Percentiles rank a stretch among this genome's conserved stretches.
phyloP scores from a whole-genome alignment of 1,140 invertebrate genomes.

The Cyrtorhinus lividipennis region DNA sequence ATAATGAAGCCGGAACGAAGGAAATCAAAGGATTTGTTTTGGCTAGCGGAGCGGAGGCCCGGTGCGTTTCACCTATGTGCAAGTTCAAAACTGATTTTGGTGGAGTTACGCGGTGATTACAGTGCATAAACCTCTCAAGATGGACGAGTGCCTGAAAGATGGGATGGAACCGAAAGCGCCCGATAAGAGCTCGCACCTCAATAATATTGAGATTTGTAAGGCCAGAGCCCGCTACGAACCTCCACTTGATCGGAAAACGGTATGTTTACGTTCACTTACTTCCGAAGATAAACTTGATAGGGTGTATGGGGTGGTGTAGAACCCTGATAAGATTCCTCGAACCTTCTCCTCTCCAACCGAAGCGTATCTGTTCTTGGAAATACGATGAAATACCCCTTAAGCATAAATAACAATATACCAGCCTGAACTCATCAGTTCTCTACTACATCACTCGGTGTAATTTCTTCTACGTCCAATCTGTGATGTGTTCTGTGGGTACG shows the following conservation, averaged over 20 bases:
- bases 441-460: too few species aligned
- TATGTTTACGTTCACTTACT: too few species aligned
- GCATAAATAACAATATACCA: too few species aligned
- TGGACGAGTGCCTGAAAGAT: constrained; percentile 54
- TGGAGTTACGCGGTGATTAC: neutral
- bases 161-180: constrained; percentile 51
- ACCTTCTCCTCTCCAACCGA: too few species aligned
- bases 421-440: too few species aligned
- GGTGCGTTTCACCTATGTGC: neutral
- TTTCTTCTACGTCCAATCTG: too few species aligned
- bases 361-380: too few species aligned
- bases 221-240: neutral
- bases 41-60: neutral
- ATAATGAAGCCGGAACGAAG: constrained; percentile 8
- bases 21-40: neutral
- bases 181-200: constrained; percentile 30
- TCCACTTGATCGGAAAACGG: neutral
- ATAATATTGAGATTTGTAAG: constrained; percentile 6
- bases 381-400: too few species aligned
- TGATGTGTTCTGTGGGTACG: too few species aligned
- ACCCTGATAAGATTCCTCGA: too few species aligned
- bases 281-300: too few species aligned
- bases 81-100: neutral
- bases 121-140: constrained; percentile 33
- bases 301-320: too few species aligned